These are phyloP conservation scores for Myiozetetes cayanensis DNA, from an alignment of 2,113 vertebrate species.

Conservation along the genomic window DNA sequence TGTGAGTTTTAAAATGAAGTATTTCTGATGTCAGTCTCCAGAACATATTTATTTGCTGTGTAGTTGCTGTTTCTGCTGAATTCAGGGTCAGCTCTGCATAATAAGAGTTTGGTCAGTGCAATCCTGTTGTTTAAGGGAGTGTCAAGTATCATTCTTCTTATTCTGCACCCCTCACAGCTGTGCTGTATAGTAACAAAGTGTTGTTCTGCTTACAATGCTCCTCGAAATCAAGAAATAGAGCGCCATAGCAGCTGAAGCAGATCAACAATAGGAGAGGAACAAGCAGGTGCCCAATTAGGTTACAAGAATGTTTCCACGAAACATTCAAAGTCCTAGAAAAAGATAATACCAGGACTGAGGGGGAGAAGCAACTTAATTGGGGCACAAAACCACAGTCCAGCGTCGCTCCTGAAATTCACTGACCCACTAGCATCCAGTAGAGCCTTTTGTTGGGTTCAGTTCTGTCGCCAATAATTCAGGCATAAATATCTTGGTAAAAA, in stretches of 20 bases:
- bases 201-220: neutral
- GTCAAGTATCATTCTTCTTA: fast-evolving
- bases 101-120: fast-evolving
- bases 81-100: neutral
- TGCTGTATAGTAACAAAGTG: neutral
- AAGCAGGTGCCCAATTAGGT: neutral
- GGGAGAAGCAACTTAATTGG: neutral
- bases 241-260: neutral
- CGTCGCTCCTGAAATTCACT: neutral
- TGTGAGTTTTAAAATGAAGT: neutral
- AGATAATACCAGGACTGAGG: neutral
- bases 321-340: neutral
- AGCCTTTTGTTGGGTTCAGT: neutral
- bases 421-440: neutral
- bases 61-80: neutral
- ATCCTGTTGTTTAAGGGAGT: neutral
- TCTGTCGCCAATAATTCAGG: fast-evolving
- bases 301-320: neutral
- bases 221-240: neutral
- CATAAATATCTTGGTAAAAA: neutral
- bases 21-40: neutral
- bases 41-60: neutral
- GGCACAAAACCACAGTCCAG: neutral
- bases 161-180: neutral
- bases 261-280: neutral